Percentiles rank a stretch among this genome's conserved stretches.
phyloP scores from a whole-genome alignment of 2,797 vertebrate genomes.

The Enteromius paludinosus region DNA sequence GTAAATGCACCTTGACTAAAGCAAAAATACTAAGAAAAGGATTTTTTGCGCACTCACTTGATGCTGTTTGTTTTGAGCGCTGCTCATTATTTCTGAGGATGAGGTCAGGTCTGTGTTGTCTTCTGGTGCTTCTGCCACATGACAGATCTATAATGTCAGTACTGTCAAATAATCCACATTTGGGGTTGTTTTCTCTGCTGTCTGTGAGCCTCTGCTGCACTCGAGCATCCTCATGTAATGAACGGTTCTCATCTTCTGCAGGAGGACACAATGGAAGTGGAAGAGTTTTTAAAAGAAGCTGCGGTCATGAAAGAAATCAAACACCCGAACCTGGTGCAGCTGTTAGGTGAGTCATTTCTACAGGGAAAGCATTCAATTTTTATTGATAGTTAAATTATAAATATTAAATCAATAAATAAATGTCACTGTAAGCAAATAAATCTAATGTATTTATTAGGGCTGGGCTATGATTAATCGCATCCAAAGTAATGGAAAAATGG shows the following conservation, averaged over 20 bases:
- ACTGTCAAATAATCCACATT: neutral
- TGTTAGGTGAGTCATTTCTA: conserved; percentile 84
- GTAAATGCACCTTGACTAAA: too few relatives aligned
- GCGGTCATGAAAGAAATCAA: conserved; percentile 99
- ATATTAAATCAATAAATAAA: neutral
- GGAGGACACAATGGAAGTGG: conserved; percentile 99
- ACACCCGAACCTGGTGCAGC: conserved; percentile 96
- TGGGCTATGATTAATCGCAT: too few relatives aligned
- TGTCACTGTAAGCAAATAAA: neutral
- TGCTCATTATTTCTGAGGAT: neutral
- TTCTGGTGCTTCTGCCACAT: neutral
- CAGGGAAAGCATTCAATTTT: neutral
- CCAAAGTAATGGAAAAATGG: too few relatives aligned
- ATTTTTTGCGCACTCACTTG: too few relatives aligned
- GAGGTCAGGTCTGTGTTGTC: neutral
- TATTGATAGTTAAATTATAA: neutral
- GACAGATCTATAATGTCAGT: neutral
- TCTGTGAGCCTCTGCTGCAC: neutral
- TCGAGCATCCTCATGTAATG: neutral
- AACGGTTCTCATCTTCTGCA: conserved; percentile 64
- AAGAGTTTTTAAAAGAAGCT: conserved; percentile 97
- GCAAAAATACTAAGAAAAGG: too few relatives aligned
- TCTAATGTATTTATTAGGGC: neutral
- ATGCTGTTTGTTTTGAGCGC: too few relatives aligned
- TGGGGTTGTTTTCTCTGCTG: neutral